Evolutionary conservation across 1,140 invertebrate species (phyloP).

Genomic region (Bursaphelenchus mucronatus): DNA sequence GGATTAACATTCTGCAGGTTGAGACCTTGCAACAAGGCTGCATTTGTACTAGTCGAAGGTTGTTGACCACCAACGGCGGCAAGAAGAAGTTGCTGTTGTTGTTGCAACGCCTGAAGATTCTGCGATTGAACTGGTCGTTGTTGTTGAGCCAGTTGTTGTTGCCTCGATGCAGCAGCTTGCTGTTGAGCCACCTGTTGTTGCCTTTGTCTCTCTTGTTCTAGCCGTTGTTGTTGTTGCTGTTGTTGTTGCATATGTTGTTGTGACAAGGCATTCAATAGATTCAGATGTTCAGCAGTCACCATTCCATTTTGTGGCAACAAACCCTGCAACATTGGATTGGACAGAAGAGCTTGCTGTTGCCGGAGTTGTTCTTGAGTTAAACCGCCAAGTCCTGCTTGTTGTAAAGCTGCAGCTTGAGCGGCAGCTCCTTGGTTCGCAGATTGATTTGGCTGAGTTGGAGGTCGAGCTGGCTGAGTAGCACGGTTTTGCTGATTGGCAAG

Average conservation of each 20-base stretch:
- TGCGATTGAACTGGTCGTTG: constrained; percentile 13
- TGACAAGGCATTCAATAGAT: constrained; percentile 7
- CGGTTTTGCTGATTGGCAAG: neutral
- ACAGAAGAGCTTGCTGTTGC: neutral
- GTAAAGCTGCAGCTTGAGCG: no score
- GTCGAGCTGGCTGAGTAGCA: constrained; percentile 6
- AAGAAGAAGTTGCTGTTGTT: constrained; percentile 12
- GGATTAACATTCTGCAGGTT: no score
- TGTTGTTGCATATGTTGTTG: constrained; percentile 23
- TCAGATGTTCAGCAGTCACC: neutral
- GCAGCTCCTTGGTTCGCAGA: no score
- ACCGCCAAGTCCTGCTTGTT: no score
- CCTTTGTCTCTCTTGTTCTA: neutral
- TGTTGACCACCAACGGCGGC: no score
- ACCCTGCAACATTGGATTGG: constrained; percentile 4
- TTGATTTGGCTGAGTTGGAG: neutral
- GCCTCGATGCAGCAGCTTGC: neutral
- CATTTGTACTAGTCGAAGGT: no score
- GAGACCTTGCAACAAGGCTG: no score
- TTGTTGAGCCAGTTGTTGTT: constrained; percentile 11
- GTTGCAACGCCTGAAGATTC: neutral
- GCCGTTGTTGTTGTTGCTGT: constrained; percentile 2
- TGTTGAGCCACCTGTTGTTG: constrained; percentile 18
- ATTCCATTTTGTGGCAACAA: constrained; percentile 15
- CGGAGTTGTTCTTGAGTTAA: neutral